Evolutionary conservation across 2,113 vertebrate species (phyloP).

Genomic region (Atherinomorus stipes): DNA sequence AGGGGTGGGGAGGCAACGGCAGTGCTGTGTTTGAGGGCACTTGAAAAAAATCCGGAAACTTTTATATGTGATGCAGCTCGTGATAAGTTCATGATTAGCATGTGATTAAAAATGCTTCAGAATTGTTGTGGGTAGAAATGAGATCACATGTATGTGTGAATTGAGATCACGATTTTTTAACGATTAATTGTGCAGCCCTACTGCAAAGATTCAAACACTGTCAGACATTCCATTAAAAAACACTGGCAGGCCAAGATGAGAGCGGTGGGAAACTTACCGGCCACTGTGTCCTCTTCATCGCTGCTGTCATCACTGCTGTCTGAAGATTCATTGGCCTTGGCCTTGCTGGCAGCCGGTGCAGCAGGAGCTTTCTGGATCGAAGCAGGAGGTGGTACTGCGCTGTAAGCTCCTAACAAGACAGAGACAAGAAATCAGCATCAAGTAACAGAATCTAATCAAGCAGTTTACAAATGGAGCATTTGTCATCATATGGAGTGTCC

Average conservation of each 20-base stretch:
- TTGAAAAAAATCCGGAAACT: too few relatives aligned
- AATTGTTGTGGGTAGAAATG: too few relatives aligned
- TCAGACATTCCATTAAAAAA: conserved; percentile 9
- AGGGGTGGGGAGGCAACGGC: too few relatives aligned
- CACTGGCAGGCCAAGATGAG: background rate
- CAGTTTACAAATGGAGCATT: background rate
- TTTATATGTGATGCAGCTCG: too few relatives aligned
- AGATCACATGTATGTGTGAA: too few relatives aligned
- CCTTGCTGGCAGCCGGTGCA: conserved; percentile 52
- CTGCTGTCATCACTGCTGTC: conserved; percentile 76
- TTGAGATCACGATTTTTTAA: too few relatives aligned
- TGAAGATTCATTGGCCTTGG: conserved; percentile 65
- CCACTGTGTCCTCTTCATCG: conserved; percentile 68
- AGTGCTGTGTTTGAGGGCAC: too few relatives aligned
- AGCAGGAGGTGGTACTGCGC: conserved; percentile 82
- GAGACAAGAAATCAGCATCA: background rate
- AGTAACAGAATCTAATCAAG: too few relatives aligned
- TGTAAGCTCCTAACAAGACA: conserved; percentile 74
- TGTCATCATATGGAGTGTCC: too few relatives aligned
- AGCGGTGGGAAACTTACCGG: conserved; percentile 49
- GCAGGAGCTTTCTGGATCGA: conserved; percentile 55
- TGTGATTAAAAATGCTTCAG: too few relatives aligned
- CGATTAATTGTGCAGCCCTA: too few relatives aligned
- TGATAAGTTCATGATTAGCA: too few relatives aligned
- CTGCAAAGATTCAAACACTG: conserved; percentile 54